Conservation (phyloP, 2,888 invertebrate species). For the Oxyteleia sp. region DNA sequence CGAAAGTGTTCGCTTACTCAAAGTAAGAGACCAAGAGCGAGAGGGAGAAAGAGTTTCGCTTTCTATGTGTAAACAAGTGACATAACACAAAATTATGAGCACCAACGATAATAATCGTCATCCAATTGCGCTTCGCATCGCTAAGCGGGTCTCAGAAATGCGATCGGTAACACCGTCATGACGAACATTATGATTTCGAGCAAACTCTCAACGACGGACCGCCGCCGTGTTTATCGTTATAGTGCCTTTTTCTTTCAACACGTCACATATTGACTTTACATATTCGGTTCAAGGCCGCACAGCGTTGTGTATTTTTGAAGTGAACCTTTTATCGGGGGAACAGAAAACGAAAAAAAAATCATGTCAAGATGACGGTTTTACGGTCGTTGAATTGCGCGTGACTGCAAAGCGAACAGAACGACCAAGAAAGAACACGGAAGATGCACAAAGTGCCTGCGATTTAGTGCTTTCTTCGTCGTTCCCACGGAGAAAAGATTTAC, state of each 20-base stretch:
- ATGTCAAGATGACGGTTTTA: constrained; percentile 25
- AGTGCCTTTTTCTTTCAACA: constrained; percentile 62
- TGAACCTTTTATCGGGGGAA: constrained; percentile 34
- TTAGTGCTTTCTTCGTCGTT: constrained; percentile 56
- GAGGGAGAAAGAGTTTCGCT: constrained; percentile 13
- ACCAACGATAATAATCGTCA: background rate
- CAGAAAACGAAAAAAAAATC: constrained; percentile 1
- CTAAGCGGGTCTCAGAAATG: constrained; percentile 28
- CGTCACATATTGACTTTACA: constrained; percentile 43
- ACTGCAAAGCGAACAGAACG: constrained; percentile 38
- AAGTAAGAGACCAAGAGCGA: background rate
- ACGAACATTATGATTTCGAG: constrained; percentile 20
- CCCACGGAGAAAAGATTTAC: constrained; percentile 38
- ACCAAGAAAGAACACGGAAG: constrained; percentile 56
- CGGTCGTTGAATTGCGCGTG: constrained; percentile 32
- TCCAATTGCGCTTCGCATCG: constrained; percentile 29
- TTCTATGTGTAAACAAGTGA: constrained; percentile 17
- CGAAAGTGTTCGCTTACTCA: constrained; percentile 30
- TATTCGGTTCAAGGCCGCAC: constrained; percentile 48
- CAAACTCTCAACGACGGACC: constrained; percentile 9
- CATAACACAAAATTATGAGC: background rate
- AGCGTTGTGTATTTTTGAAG: constrained; percentile 37
- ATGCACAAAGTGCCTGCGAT: constrained; percentile 59
- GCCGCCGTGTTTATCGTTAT: constrained; percentile 40
- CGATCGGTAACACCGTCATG: constrained; percentile 39